Evolutionary conservation across 2,888 invertebrate genomes (phyloP), one percentile per base, ranked within the genome.

Genomic region (Griposia aprilina): DNA sequence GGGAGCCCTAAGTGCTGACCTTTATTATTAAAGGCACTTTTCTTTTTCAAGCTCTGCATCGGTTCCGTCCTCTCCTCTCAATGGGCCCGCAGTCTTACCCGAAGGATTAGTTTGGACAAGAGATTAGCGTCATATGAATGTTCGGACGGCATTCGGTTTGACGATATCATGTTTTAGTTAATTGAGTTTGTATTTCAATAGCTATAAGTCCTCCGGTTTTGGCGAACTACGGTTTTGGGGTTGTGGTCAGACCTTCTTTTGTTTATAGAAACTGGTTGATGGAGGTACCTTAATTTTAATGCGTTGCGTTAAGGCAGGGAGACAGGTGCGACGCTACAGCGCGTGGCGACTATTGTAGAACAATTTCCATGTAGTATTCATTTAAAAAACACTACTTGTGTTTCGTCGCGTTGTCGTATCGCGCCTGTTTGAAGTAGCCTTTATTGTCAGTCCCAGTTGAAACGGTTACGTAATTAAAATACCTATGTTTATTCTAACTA

Each of bases 101-200:
- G 81, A 89, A 86, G 91, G 90, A 92, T 93, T 92, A 91, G 90
- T 91, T 89, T 86, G 87, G 90, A 90, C 87, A 80, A 75, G 85
- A 89, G 89, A 90, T 91, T 89, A 88, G 83, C 57, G 63, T 76
- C 69, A 60, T 74, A 85, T 77, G 82, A 83, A 85, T 85, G 76
- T 80, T 80, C 81, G 82, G 82, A 68, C 60, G 67, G 83, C 41
- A 84, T 83, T 78, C 55, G 67, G 76, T 76, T 62, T 70, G 52
- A 83, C 72, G 83, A 80, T 84, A 86, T 84, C 76, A 76, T 78
- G 85, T 76, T 78, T 74, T 72, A 71, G 59, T 72, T 84, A 82
- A 84, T 85, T 75, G 82, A 84, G 69, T 85, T 85, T 85, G 78
- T 65, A 41, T 73, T 78, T 82, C 65, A 78, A 85, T 85, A 59